Percentiles rank a stretch among this genome's conserved stretches.
These are phyloP conservation scores for Diorhabda carinulata DNA, from an alignment of 1,140 invertebrate genomes.

Conservation along the genomic window DNA sequence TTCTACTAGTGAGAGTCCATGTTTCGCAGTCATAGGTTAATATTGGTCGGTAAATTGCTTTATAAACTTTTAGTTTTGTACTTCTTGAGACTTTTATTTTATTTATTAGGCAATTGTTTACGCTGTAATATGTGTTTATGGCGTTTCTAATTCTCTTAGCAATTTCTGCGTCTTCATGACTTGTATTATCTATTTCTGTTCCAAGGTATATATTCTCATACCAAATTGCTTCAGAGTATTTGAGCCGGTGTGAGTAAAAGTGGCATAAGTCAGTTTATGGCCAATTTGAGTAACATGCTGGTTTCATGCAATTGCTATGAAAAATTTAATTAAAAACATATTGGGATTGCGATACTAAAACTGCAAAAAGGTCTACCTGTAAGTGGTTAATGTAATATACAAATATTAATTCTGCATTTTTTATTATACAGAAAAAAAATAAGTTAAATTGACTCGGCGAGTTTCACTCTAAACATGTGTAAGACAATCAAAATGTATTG, in stretches of 20 bases:
- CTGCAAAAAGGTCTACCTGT: not conserved
- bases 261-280: not conserved
- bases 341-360: not conserved
- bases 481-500: not conserved
- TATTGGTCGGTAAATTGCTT: too few relatives aligned
- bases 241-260: not conserved
- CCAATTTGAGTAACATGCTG: not conserved
- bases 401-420: not conserved
- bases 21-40: too few relatives aligned
- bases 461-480: not conserved
- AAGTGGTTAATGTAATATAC: not conserved
- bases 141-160: too few relatives aligned
- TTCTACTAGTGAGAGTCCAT: too few relatives aligned
- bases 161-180: too few relatives aligned
- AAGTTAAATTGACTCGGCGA: not conserved
- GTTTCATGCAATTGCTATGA: not conserved
- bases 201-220: too few relatives aligned
- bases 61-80: too few relatives aligned
- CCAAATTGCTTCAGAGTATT: not conserved
- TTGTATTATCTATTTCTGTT: too few relatives aligned
- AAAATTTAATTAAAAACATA: not conserved
- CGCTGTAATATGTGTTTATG: too few relatives aligned
- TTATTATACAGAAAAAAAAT: not conserved
- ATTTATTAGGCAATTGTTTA: too few relatives aligned
- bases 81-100: too few relatives aligned